Base-by-base conservation (phyloP, 2,113 vertebrate genomes). In the Myotis yumanensis region DNA sequence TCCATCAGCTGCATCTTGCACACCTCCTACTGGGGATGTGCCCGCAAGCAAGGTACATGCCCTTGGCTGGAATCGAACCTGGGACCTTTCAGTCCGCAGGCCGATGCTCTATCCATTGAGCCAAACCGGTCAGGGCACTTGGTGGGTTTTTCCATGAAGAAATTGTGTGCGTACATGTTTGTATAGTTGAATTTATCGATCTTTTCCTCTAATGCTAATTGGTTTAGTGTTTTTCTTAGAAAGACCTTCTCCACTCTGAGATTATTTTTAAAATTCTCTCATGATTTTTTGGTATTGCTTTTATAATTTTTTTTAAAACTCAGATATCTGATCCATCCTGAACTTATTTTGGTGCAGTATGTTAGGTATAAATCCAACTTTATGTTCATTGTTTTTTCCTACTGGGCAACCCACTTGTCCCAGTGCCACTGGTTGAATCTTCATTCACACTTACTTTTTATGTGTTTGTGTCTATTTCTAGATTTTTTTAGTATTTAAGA, bases 401-500 rank as follows among this genome's bases (percentile, higher is more conserved):
- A 18, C 1, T 16, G 68, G 62, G 72, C 12, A 81, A 12, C 40
- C 11, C 6, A 30, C 11, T 82, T 83, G 10, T 66, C 15, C n/a
- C 40, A 48, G 16, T 57, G 12, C 32, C 52, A 48, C 43, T 87
- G 17, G 64, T 28, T 88, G 37, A 73, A 0, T 83, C 52, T 79
- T 37, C 2, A 57, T 66, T 11, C 12, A 46, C 20, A 87, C 7
- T 69, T 66, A 68, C 9, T 80, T n/a, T 87, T 4, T 86, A 51
- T 66, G 37, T 79, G 51, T 82, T 69, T 77, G 20, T 81, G 18
- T 90, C 25, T 89, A 17, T 81, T 82, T 86, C 81, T 83, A 62
- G 51, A 77, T 88, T 73, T 93, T 83, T 17, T 59, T 87, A n/a
- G 57, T 72, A 68, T 73, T 76, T 84, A 94, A 83, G 62, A 30